Percentiles rank a stretch among this genome's conserved stretches.
These are phyloP conservation scores for Danio albolineatus DNA, from an alignment of 2,797 vertebrate species.

Conservation along the genomic window DNA sequence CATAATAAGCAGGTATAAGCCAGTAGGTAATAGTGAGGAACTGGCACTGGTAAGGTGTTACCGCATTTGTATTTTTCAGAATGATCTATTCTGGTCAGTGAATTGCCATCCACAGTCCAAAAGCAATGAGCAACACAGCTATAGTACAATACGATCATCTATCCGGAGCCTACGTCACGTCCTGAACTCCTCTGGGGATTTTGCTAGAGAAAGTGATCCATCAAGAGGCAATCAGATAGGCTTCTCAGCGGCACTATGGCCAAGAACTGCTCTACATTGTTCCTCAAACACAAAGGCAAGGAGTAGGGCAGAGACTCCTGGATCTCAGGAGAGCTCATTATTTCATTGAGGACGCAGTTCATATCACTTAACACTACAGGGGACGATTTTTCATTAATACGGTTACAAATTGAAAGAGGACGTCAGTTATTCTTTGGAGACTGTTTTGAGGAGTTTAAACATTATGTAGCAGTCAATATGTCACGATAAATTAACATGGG, in stretches of 20 bases:
- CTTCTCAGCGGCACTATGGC: conserved; percentile 61
- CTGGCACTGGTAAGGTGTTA: not conserved
- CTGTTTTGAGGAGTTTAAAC: conserved; percentile 7
- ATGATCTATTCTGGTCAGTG: not conserved
- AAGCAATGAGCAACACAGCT: not conserved
- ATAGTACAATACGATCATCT: conserved; percentile 26
- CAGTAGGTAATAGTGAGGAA: too few relatives aligned
- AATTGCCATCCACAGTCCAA: not conserved
- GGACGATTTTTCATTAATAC: conserved; percentile 49
- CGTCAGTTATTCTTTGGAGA: conserved; percentile 12
- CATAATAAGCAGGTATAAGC: too few relatives aligned
- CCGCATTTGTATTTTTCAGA: not conserved
- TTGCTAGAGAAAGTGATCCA: conserved; percentile 57
- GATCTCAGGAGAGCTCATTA: conserved; percentile 64
- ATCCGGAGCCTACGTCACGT: conserved; percentile 47
- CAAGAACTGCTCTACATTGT: conserved; percentile 52
- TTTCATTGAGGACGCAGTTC: conserved; percentile 56
- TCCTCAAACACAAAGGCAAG: conserved; percentile 44
- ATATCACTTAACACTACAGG: conserved; percentile 45
- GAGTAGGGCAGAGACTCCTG: conserved; percentile 28
- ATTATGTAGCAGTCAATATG: conserved; percentile 14
- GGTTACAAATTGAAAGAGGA: conserved; percentile 28
- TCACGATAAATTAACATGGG: conserved; percentile 1
- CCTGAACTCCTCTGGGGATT: conserved; percentile 48
- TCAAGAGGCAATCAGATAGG: conserved; percentile 61